Evolutionary conservation across 2,797 vertebrate species (phyloP).

Genomic region (Harpagifer antarcticus): DNA sequence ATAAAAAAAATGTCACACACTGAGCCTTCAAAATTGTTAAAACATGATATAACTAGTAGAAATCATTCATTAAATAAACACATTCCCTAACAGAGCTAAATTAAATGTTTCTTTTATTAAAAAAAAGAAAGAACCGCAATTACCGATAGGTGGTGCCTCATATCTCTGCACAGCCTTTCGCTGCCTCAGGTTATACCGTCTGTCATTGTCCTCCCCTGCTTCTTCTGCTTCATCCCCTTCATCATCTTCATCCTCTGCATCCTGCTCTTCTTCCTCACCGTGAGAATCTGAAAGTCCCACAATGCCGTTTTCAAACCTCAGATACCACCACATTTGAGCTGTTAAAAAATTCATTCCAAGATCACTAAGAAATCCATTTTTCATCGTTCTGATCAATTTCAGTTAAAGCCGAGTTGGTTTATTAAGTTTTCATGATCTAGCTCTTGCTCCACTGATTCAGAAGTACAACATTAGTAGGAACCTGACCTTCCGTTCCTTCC

Average conservation of each 20-base stretch:
- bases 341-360: neutral
- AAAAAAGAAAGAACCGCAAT: neutral
- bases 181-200: slow-evolving; percentile 97
- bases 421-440: slow-evolving; percentile 12
- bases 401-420: neutral
- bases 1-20: neutral
- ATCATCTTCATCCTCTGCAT: slow-evolving; percentile 89
- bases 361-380: neutral
- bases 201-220: slow-evolving; percentile 94
- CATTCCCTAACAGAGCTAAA: neutral
- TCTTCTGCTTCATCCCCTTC: slow-evolving; percentile 94
- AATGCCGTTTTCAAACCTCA: slow-evolving; percentile 2
- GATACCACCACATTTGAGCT: neutral
- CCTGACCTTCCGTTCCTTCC: slow-evolving; percentile 88
- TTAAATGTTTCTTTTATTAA: neutral
- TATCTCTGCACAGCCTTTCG: slow-evolving; percentile 98
- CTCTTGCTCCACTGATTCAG: slow-evolving; percentile 10
- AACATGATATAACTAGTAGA: neutral
- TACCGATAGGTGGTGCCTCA: slow-evolving; percentile 98
- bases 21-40: neutral
- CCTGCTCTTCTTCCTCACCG: slow-evolving; percentile 87
- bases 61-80: neutral
- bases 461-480: slow-evolving; percentile 6
- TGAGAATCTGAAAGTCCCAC: slow-evolving; percentile 89
- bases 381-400: neutral